These are phyloP conservation scores for Phalacrocorax pelagicus DNA, from an alignment of 2,113 vertebrate species.

Conservation along the genomic window DNA sequence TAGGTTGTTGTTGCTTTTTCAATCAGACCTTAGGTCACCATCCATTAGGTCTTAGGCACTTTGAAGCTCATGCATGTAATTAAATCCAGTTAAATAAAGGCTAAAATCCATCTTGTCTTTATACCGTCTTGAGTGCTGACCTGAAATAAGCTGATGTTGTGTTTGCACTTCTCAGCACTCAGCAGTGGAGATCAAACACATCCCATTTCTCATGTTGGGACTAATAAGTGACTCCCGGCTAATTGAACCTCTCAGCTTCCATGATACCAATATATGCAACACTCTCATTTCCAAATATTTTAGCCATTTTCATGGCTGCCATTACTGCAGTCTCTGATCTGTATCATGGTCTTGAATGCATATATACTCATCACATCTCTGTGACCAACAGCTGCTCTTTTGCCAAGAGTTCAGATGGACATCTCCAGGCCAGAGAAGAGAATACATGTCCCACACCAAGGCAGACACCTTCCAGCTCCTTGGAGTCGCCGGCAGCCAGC, in stretches of 20 bases:
- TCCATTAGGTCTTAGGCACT: not conserved
- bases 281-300: not conserved
- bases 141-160: not conserved
- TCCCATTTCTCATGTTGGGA: not conserved
- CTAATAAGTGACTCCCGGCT: not conserved
- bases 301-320: not conserved
- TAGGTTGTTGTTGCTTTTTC: not conserved
- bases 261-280: not conserved
- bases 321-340: not conserved
- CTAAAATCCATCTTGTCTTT: conserved; percentile 12
- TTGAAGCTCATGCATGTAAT: conserved; percentile 7
- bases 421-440: not conserved
- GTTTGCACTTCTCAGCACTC: not conserved
- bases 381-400: not conserved
- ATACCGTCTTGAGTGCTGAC: not conserved
- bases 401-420: not conserved
- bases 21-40: not conserved
- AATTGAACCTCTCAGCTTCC: not conserved
- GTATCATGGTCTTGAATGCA: not conserved
- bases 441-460: fast-evolving
- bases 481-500: not conserved
- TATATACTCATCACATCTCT: not conserved
- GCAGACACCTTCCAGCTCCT: not conserved
- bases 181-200: not conserved
- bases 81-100: conserved; percentile 24